phyloP scores from a whole-genome alignment of 1,140 invertebrate genomes.

The Ectropis grisescens region DNA sequence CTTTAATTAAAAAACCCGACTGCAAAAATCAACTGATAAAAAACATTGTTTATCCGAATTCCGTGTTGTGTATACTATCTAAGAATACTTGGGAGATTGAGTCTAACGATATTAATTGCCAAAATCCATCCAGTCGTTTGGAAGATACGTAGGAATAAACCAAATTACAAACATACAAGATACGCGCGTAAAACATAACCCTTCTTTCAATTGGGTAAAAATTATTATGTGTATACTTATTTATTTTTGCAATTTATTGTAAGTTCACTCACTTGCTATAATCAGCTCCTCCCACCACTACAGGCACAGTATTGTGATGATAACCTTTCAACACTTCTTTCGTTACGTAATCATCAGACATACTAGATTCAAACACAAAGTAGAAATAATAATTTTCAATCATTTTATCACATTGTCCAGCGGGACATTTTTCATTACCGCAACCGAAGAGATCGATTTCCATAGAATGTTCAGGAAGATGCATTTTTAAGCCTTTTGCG shows the following conservation, averaged over 20 bases:
- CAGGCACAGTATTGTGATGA: slow-evolving; percentile 63
- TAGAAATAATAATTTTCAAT: slow-evolving; percentile 77
- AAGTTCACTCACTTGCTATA: slow-evolving; percentile 32
- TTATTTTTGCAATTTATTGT: no score
- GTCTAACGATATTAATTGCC: no score
- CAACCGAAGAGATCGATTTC: slow-evolving; percentile 81
- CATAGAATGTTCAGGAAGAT: slow-evolving; percentile 53
- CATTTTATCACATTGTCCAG: slow-evolving; percentile 39
- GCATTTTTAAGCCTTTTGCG: slow-evolving; percentile 68
- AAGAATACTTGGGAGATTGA: no score
- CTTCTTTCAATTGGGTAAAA: no score
- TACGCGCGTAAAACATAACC: no score
- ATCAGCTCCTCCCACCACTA: slow-evolving; percentile 59
- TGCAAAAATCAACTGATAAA: no score
- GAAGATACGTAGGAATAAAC: neutral
- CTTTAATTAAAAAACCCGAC: no score
- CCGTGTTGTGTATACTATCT: no score
- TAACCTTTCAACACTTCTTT: slow-evolving; percentile 73
- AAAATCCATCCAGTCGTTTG: no score
- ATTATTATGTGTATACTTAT: no score
- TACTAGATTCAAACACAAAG: slow-evolving; percentile 75
- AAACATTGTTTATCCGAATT: no score
- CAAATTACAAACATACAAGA: no score
- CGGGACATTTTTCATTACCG: slow-evolving; percentile 40
- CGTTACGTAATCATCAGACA: slow-evolving; percentile 74